Evolutionary conservation across 2,888 invertebrate species (phyloP).

Genomic region (Machimus atricapillus): DNA sequence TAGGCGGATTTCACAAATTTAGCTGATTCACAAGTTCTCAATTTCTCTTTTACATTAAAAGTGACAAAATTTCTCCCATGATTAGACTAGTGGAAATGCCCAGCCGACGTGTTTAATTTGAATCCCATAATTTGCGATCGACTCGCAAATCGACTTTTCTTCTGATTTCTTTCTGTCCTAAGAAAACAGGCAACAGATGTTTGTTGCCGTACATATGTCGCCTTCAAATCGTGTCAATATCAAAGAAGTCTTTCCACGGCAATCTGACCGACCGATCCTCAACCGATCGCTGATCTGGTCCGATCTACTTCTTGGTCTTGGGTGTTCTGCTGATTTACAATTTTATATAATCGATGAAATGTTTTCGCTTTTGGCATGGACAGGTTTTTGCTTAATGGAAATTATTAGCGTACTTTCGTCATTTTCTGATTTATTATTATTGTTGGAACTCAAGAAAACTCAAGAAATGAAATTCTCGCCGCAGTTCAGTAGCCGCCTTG

Average conservation of each 20-base stretch:
- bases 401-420: slow-evolving; percentile 13
- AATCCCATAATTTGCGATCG: not conserved
- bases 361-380: slow-evolving; percentile 10
- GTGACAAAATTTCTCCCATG: not conserved
- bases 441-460: not conserved
- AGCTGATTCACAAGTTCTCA: not conserved
- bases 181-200: not conserved
- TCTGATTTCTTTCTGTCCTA: not conserved
- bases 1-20: not conserved
- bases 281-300: not conserved
- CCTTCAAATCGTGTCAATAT: slow-evolving; percentile 16
- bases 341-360: slow-evolving; percentile 12
- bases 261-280: not conserved
- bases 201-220: not conserved
- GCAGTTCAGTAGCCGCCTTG: not conserved
- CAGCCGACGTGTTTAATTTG: not conserved
- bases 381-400: slow-evolving; percentile 9
- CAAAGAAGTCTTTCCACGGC: not conserved
- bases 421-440: slow-evolving; percentile 6
- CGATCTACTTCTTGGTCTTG: not conserved
- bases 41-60: slow-evolving; percentile 7
- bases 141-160: not conserved
- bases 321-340: not conserved
- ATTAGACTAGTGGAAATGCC: not conserved
- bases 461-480: not conserved